Evolutionary conservation across 1,140 invertebrate species (phyloP).

Genomic region (Scaptomyza graminum): DNA sequence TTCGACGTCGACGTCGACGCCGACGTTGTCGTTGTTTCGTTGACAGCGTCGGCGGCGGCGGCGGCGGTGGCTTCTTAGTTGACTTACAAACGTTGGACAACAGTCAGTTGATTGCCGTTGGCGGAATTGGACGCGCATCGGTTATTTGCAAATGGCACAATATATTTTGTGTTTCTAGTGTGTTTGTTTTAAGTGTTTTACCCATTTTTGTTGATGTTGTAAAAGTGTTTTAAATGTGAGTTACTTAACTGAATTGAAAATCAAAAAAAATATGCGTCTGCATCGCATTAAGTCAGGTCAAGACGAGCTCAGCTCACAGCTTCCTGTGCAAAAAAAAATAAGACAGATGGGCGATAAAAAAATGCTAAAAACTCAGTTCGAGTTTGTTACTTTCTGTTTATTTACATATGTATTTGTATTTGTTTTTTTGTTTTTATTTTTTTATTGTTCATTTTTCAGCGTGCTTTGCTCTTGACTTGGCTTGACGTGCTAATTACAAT

Average conservation of each 20-base stretch:
- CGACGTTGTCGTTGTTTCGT: background rate
- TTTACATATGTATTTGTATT: background rate
- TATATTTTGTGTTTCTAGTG: background rate
- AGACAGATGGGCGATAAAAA: background rate
- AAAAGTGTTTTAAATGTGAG: conserved; percentile 62
- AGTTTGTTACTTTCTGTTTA: background rate
- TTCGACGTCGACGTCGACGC: background rate
- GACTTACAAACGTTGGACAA: conserved; percentile 32
- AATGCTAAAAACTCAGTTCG: too few species aligned
- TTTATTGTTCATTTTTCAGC: too few species aligned
- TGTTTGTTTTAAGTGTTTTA: background rate
- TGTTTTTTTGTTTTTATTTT: conserved; percentile 12
- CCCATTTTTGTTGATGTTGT: background rate
- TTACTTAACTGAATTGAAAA: conserved; percentile 8
- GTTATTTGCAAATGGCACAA: conserved; percentile 2
- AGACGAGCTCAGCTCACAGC: background rate
- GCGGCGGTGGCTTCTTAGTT: conserved; percentile 31
- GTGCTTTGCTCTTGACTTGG: conserved; percentile 8
- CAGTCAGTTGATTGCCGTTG: conserved; percentile 80
- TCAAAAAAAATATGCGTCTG: background rate
- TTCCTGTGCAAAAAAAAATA: too few species aligned
- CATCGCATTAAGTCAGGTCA: background rate
- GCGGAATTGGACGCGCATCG: conserved; percentile 65
- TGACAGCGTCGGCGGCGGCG: background rate
- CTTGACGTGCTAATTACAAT: conserved; percentile 45